Conservation (phyloP, 2,797 vertebrate genomes). For the Rhinogobio ventralis region DNA sequence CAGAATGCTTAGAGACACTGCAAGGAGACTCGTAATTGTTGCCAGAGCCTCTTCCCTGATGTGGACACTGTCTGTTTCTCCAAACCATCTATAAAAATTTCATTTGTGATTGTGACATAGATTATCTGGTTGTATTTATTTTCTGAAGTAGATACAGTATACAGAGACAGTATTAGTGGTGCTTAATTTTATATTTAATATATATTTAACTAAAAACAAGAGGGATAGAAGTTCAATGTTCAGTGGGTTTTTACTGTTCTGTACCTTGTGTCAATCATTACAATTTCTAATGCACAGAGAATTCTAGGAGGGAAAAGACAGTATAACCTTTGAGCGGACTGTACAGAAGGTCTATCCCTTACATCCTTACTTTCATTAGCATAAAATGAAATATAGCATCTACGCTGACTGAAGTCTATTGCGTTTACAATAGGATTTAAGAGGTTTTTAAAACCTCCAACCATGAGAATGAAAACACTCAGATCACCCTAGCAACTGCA, state of each 20-base stretch:
- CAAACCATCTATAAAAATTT: not conserved
- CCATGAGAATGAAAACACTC: not conserved
- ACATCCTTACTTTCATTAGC: too few species aligned
- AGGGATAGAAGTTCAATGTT: not conserved
- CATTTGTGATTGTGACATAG: not conserved
- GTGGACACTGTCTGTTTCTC: not conserved
- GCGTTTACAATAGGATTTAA: not conserved
- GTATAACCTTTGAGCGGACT: not conserved
- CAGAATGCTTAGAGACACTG: constrained; percentile 5
- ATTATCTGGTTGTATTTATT: not conserved
- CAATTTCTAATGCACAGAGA: not conserved
- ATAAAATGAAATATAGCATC: too few species aligned
- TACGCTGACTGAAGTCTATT: not conserved
- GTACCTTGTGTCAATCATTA: not conserved
- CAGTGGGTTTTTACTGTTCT: not conserved
- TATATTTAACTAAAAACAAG: not conserved
- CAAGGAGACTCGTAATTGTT: constrained; percentile 37
- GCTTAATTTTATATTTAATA: not conserved
- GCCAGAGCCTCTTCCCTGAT: constrained; percentile 11
- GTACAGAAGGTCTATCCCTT: not conserved
- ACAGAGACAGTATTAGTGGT: not conserved
- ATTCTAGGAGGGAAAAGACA: not conserved
- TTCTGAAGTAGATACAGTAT: not conserved
- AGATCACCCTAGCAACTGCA: not conserved
- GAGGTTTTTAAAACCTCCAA: not conserved